Base-by-base conservation (phyloP, 2,113 vertebrate species). In the Oncorhynchus kisutch region DNA sequence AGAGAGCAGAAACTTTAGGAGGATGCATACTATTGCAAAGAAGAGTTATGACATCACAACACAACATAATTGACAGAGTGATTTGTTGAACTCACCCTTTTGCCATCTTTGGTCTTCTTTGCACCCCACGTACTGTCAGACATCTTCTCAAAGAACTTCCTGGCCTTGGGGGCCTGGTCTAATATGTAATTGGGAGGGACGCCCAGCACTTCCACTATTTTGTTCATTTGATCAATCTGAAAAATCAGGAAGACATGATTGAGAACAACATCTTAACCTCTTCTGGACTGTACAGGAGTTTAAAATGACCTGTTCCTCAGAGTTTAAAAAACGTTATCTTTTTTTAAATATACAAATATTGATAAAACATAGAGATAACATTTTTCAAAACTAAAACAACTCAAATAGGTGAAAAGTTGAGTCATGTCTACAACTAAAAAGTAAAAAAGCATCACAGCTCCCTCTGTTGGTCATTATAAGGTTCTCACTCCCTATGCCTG, bases 81-180 rank as follows among this genome's bases (percentile, higher is more conserved):
- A 62, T 62, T 62, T 62, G 20, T 62, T 62, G 20, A 60, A 60
- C 66, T 20, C 88, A 96, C 95, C 95, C 95, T 94, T 95, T 96
- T 96, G 82, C 95, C 95, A 92, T 96, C 95, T 96, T 96, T 96
- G 95, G 95, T 96, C 95, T 96, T 96, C 94, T 96, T 96, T 90
- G 96, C 94, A 91, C 94, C 95, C 95, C 95, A 96, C 86, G 94
- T 93, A 90, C 95, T 93, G 82, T 96, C 95, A 81, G 95, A 94
- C 92, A 95, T 84, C 90, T 96, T 96, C 88, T 96, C 95, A 89
- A 96, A 96, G 92, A 96, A 96, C 91, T 96, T 96, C 83, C 94
- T 95, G 92, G 95, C 95, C 95, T 96, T 96, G 90, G 95, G 95
- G 91, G 95, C 95, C 92, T 96, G 94, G 92, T 96, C 95, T 87